Evolutionary conservation across 1,140 invertebrate genomes (phyloP), one percentile per base, ranked within the genome.

Genomic region (Vollenhovia emeryi): DNA sequence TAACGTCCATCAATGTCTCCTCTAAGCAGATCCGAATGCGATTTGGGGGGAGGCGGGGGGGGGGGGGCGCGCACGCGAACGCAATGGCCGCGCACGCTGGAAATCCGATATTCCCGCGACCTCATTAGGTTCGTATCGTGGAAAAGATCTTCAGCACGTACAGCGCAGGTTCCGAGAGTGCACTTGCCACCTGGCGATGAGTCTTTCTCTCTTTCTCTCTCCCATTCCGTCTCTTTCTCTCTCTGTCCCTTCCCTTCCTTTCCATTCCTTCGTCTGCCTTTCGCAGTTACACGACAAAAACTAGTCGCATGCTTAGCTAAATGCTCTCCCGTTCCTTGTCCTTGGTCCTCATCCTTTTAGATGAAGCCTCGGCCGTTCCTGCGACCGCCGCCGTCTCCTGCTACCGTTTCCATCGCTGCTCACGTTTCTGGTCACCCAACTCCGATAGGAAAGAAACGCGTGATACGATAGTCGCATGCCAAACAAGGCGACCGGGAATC

Each of bases 301-400:
- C 93, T 93, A 93, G 93, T 94, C 93, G 93, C 93, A 92, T 93
- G 93, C 92, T 94, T 93, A 93, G 92, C 92, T 94, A 93, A 93
- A 94, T 92, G 92, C 91, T 87, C 91, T 89, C 79, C 86, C 88
- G 87, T 91, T 93, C 83, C 85, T 91, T 80, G 90, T 87, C 88
- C 90, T 92, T 91, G 90, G 88, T 79, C 87, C 85, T 68, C 85
- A 79, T 86, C 88, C 88, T 89, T 90, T 90, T 78, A 85, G 89
- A 90, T 85, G 69, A 89, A 83, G 76, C 55, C 78, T 71, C 76
- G 21, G 24, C 33, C n/a, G 59, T 80, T 86, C 76, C 24, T 55
- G 59, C 48, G 48, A 11, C 5, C 36, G 48, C 57, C 15, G 9
- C 74, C 73, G 82, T 83, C 75, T 62, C 62, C 64, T 57, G 40